Evolutionary conservation across 2,113 vertebrate species (phyloP), one percentile per base, ranked within the genome.

Genomic region (Ginglymostoma cirratum): DNA sequence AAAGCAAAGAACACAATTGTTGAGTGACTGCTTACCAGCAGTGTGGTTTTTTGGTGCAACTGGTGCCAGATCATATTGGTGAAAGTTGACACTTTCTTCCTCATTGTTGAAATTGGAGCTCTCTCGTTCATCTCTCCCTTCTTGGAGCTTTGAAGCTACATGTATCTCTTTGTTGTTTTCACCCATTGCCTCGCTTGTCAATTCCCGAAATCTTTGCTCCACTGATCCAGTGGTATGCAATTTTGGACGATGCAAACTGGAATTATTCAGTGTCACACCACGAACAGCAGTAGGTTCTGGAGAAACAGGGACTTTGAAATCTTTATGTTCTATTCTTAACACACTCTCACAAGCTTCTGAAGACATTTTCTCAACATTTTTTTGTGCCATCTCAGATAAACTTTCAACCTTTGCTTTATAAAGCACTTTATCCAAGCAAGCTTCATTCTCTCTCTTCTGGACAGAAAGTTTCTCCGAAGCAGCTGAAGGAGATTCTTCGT

Each of bases 11-110:
- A 24, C 17, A 48, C 24, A 27, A 65, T 65, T 2, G 45, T 69
- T 61, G 12, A 95, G 89, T 2, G 34, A 6, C n/a, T 48, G 97
- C 98, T 97, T 97, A 98, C 98, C 98, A 96, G 96, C 93, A 96
- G 72, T 45, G 34, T 7, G 30, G 45, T 65, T 83, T 76, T 65
- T 55, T 66, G 97, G 96, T 5, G 61, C 96, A 90, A 96, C 0
- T 52, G 70, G 94, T 48, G 95, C 96, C 61, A 19, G 0, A 66
- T 96, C 97, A 30, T 95, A 96, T 1, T 94, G 96, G 93, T 97
- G 97, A 96, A 97, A 97, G 96, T 97, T 97, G 76, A 97, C 97
- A 0, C 96, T 97, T 65, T 98, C 98, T 61, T 96, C 97, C 78
- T 95, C 96, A 95, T 61, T 30, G 38, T 34, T 14, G 42, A 21